Percentiles rank a stretch among this genome's conserved stretches.
These are phyloP conservation scores for Nylanderia fulva DNA, from an alignment of 1,140 invertebrate species.

Conservation along the genomic window DNA sequence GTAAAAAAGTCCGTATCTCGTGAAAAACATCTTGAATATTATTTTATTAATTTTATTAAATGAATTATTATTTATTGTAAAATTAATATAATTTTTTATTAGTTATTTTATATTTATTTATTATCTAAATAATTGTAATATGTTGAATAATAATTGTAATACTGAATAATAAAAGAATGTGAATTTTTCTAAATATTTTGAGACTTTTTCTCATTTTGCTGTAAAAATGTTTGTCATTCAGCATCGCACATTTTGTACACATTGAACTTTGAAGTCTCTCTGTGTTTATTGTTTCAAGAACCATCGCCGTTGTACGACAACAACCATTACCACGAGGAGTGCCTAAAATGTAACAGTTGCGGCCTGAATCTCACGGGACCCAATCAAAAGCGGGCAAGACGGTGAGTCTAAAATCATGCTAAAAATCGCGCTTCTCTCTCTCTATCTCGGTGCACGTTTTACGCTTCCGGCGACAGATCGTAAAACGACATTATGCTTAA, in stretches of 20 bases:
- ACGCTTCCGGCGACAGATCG: background rate
- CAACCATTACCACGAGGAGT: conserved; percentile 98
- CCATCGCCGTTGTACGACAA: conserved; percentile 96
- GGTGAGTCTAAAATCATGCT: conserved; percentile 76
- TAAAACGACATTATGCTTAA: conserved; percentile 35
- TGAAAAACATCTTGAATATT: background rate
- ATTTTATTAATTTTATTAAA: conserved; percentile 31
- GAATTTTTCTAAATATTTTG: background rate
- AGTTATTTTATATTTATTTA: too few species aligned
- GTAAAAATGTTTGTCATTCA: background rate
- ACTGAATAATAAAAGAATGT: too few species aligned
- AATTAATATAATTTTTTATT: too few species aligned
- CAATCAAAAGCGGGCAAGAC: conserved; percentile 92
- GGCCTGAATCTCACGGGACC: conserved; percentile 96
- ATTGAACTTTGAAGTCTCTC: background rate
- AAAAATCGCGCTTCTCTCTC: background rate
- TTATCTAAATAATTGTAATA: too few species aligned
- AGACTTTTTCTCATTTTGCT: background rate
- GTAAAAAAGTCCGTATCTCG: background rate
- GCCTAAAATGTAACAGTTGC: conserved; percentile 97
- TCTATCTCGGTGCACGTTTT: conserved; percentile 25
- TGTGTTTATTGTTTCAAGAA: conserved; percentile 88
- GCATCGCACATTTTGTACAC: background rate
- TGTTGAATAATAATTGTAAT: too few species aligned
- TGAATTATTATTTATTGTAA: too few species aligned